These are phyloP conservation scores for Danionella cerebrum DNA, from an alignment of 2,113 vertebrate species.

Conservation along the genomic window DNA sequence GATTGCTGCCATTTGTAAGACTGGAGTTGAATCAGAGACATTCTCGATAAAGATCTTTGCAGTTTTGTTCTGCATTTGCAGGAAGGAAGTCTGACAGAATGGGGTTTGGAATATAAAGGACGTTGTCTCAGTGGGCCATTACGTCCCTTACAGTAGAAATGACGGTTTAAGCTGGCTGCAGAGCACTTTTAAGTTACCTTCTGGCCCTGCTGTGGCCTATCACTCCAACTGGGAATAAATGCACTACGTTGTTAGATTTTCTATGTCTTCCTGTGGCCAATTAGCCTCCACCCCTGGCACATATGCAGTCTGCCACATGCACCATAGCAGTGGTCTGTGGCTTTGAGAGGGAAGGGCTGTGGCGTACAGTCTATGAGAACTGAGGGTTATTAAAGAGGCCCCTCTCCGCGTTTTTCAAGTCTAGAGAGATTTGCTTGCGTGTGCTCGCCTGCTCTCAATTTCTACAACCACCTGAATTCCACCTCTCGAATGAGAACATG, in stretches of 20 bases:
- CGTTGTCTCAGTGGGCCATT: slow-evolving; percentile 13
- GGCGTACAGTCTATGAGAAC: neutral
- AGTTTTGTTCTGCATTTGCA: neutral
- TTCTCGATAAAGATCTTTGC: neutral
- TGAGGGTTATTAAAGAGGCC: slow-evolving; percentile 19
- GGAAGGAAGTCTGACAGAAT: slow-evolving; percentile 30
- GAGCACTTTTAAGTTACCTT: slow-evolving; percentile 22
- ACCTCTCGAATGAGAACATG: neutral
- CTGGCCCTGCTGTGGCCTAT: neutral
- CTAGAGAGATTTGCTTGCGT: neutral
- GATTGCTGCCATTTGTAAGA: neutral
- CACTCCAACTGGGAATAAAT: slow-evolving; percentile 15
- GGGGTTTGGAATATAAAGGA: slow-evolving; percentile 2
- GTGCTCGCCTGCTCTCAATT: neutral
- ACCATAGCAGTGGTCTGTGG: slow-evolving; percentile 26
- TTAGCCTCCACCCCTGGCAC: slow-evolving; percentile 3
- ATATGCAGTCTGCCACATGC: slow-evolving; percentile 61
- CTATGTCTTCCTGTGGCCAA: slow-evolving; percentile 34
- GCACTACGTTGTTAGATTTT: slow-evolving; percentile 40
- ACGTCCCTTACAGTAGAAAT: slow-evolving; percentile 2
- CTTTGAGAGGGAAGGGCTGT: slow-evolving; percentile 10
- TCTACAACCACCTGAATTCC: neutral
- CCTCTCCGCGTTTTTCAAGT: neutral
- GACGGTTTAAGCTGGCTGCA: neutral
- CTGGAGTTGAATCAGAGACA: neutral